phyloP scores from a whole-genome alignment of 1,140 invertebrate species.

The Stegodyphus dumicola region DNA sequence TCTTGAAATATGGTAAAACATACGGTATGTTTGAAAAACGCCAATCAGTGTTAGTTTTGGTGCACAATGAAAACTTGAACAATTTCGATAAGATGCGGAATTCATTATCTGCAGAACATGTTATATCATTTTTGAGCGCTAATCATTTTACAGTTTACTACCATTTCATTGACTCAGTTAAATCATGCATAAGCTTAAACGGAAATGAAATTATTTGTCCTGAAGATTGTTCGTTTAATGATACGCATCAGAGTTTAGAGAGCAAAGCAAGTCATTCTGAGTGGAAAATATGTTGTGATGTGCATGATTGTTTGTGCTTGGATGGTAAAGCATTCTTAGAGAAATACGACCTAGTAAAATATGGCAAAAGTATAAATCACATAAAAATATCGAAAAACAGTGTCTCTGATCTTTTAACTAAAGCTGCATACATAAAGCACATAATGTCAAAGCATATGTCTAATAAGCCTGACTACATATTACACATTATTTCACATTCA shows the following conservation, averaged over 20 bases:
- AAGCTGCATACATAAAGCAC: background rate
- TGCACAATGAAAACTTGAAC: background rate
- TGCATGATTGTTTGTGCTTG: no score
- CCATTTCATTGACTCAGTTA: no score
- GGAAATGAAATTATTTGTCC: background rate
- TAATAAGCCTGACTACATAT: conserved; percentile 4
- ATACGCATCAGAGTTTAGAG: background rate
- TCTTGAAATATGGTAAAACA: background rate
- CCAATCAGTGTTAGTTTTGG: conserved; percentile 16
- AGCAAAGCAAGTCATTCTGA: background rate
- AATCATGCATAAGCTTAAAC: no score
- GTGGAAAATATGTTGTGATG: conserved; percentile 24
- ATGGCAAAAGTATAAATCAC: conserved; percentile 30
- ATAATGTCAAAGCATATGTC: conserved; percentile 6
- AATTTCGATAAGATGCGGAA: background rate
- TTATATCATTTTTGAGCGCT: conserved; percentile 9
- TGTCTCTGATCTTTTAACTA: background rate
- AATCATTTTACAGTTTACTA: background rate
- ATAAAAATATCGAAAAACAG: background rate
- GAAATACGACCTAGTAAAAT: conserved; percentile 18
- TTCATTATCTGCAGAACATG: conserved; percentile 23
- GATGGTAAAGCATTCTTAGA: background rate
- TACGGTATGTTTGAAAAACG: conserved; percentile 25
- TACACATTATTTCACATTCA: conserved; percentile 15
- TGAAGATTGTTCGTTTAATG: background rate